Evolutionary conservation across 2,888 invertebrate species (phyloP), one percentile per base, ranked within the genome.

Genomic region (Poecilobothrus nobilitatus): DNA sequence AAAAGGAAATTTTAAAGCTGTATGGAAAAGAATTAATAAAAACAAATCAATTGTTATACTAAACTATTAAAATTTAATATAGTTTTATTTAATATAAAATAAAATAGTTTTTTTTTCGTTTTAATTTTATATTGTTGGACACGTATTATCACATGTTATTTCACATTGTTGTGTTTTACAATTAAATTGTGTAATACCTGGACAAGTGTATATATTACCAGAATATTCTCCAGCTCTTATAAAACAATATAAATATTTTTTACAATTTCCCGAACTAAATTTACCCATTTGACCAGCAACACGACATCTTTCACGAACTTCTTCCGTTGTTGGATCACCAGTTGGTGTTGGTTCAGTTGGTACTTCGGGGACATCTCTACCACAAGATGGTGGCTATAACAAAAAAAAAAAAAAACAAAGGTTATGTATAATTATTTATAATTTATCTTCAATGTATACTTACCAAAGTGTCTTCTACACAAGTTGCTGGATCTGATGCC

Each of bases 81-180:
- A 27, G 5, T 27, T 27, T 27, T 27, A 27, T 27, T 27, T 27
- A 4, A 37, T 37, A 10, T 37, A 2, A 34, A 8, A 37, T 37
- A 37, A 37, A 37, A 37, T 27, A 37, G 37, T 37, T 37, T 37
- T 37, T 10, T 37, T 10, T 10, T 37, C 8, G n/a, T n/a, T n/a
- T n/a, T n/a, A 37, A 37, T 10, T 37, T 37, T 37, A 37, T 10
- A 37, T 8, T 37, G 37, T 5, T 37, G 53, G 53, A 53, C 53
- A 53, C 18, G 53, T 18, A 3, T 1, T 53, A 53, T 53, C n/a
- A 18, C 53, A 53, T 18, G 15, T 53, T 2, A 6, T 2, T 18
- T 53, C 53, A 53, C 53, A 53, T 53, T 53, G 53, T 53, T 53
- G 53, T 53, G 53, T 53, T 53, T 18, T 53, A 53, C 53, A 53